Percentiles rank a stretch among this genome's conserved stretches.
Evolutionary conservation across 2,797 vertebrate species (phyloP).

Genomic region (Ctenochaetus hawaiiensis): DNA sequence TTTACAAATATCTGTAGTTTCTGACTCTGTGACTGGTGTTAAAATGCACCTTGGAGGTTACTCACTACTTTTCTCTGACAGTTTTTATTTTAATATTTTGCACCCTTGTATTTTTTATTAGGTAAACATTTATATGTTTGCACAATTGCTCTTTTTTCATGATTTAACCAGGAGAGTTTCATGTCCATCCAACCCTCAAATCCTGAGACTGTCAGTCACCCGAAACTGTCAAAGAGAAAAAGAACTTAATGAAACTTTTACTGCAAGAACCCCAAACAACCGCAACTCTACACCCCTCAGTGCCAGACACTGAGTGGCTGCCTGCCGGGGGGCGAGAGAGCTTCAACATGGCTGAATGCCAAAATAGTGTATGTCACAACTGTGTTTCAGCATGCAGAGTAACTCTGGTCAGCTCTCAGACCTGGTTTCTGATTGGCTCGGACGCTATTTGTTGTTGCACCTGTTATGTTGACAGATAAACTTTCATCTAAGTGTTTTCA

Average conservation of each 20-base stretch:
- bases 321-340: neutral
- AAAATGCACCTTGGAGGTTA: no score
- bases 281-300: neutral
- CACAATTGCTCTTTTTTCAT: no score
- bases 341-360: neutral
- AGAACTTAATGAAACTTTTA: neutral
- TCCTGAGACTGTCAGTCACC: neutral
- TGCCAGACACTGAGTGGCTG: no score
- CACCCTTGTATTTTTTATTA: no score
- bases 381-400: slow-evolving; percentile 3
- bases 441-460: slow-evolving; percentile 8
- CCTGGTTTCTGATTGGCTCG: neutral
- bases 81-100: no score
- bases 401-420: neutral
- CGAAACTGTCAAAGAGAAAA: neutral
- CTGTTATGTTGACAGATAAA: slow-evolving; percentile 47
- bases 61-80: no score
- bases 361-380: neutral
- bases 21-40: no score
- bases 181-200: neutral
- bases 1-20: no score
- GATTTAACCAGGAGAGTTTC: neutral
- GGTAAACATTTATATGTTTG: no score
- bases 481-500: slow-evolving; percentile 36
- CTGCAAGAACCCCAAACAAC: neutral